Base-by-base conservation (phyloP, 2,888 invertebrate genomes). In the Drosophila atripex region DNA sequence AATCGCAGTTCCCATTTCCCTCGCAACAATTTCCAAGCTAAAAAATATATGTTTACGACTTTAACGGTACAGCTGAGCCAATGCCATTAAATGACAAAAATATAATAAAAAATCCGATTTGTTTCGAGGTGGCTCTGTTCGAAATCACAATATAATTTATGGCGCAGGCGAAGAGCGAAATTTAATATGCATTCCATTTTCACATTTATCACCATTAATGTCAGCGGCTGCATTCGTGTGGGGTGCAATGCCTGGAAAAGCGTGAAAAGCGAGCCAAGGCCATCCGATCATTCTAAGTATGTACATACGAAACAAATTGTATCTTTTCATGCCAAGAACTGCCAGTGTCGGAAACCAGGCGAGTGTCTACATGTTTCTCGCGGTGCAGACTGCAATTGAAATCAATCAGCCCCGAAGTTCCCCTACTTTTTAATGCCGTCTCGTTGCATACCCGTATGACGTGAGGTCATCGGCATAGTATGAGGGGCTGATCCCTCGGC, bases 171-270 rank as follows among this genome's bases (percentile, higher is more conserved):
- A 50, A 50, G 21, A 25, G 51, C 30, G 28, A 71, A 77, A 65
- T 78, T 76, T 77, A 75, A 76, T 86, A n/a, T 79, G 73, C 76
- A 49, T 70, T 80, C 73, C 75, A 69, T 75, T 77, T 75, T 72
- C 76, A 38, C 86, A 87, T 83, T 80, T 71, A 80, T 82, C 85
- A 80, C 75, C 84, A 88, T 88, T 86, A 87, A 87, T 87, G 88
- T 88, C 86, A 75, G 73, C 30, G 54, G 35, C 49, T 60, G 53
- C 50, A 66, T 32, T 60, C 35, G 43, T 47, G 32, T 50, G 70
- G 41, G 60, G 59, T 76, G 88, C 78, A 85, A 57, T 71, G 88
- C 41, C 79, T 78, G 83, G 88, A 88, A 83, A 88, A 87, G 85
- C 82, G 87, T 71, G 88, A 78, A 83, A 88, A 88, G 68, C 83